These are phyloP conservation scores for Poeciliopsis gracilis DNA, from an alignment of 2,797 vertebrate species.

Conservation along the genomic window DNA sequence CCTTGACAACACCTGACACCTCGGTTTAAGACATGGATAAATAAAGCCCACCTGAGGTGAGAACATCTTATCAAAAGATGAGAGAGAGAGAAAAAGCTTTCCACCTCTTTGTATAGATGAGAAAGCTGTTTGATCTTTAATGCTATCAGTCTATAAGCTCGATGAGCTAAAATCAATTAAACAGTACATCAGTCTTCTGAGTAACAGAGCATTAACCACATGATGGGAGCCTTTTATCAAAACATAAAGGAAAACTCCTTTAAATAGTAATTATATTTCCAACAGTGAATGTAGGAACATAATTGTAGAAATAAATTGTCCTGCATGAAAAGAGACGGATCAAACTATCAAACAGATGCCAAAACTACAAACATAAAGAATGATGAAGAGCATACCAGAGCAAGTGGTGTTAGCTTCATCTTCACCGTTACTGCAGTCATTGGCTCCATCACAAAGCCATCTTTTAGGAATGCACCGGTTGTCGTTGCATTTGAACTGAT, in stretches of 20 bases:
- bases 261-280: neutral
- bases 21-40: constrained; percentile 34
- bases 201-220: constrained; percentile 8
- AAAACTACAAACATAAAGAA: neutral
- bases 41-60: constrained; percentile 13
- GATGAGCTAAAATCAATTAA: constrained; percentile 9
- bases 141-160: neutral
- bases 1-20: constrained; percentile 18
- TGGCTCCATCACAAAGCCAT: constrained; percentile 95
- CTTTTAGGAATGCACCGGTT: constrained; percentile 96
- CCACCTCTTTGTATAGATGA: neutral
- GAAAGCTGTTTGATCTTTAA: constrained; percentile 9
- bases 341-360: neutral
- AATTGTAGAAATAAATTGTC: neutral
- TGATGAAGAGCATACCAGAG: constrained; percentile 79
- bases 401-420: constrained; percentile 94
- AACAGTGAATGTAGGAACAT: neutral
- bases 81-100: neutral
- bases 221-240: constrained; percentile 5
- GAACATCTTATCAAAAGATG: constrained; percentile 13
- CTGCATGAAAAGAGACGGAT: neutral
- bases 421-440: constrained; percentile 92
- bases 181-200: constrained; percentile 1
- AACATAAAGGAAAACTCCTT: constrained; percentile 1
- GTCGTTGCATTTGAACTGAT: constrained; percentile 95